Conservation (phyloP, 2,888 invertebrate species). For the Tetheella fluctuosa region DNA sequence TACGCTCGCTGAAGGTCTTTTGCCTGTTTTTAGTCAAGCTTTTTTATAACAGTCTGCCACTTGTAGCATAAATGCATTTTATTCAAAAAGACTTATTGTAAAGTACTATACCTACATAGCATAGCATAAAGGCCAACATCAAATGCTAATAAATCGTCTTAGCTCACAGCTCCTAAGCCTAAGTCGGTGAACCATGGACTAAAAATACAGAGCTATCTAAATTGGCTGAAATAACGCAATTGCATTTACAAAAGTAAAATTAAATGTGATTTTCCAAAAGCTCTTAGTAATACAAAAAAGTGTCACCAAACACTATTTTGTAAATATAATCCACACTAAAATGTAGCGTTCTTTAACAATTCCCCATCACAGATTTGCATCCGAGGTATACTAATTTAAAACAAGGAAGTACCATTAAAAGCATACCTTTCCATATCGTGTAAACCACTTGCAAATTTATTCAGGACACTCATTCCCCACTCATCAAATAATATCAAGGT, state of each 20-base stretch:
- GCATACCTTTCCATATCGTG: constrained; percentile 66
- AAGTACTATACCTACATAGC: no score
- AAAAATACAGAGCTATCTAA: not conserved
- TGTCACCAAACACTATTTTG: not conserved
- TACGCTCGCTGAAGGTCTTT: not conserved
- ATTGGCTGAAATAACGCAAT: not conserved
- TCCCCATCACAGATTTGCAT: constrained; percentile 43
- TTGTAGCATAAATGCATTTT: not conserved
- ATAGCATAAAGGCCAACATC: not conserved
- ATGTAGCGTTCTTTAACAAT: constrained; percentile 15
- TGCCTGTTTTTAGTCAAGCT: not conserved
- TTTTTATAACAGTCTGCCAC: not conserved
- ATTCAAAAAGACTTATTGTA: not conserved
- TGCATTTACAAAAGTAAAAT: not conserved
- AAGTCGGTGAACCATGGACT: not conserved
- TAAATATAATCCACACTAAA: constrained; percentile 7
- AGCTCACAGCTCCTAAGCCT: not conserved
- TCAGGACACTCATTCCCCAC: constrained; percentile 70
- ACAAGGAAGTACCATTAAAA: constrained; percentile 68
- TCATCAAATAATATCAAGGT: constrained; percentile 67
- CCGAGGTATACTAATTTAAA: constrained; percentile 55
- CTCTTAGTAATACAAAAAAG: not conserved
- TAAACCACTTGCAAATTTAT: constrained; percentile 77
- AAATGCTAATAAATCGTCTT: not conserved
- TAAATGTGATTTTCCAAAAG: not conserved